Base-by-base conservation (phyloP, 2,888 invertebrate species). In the Lordiphosa fenestrarum region DNA sequence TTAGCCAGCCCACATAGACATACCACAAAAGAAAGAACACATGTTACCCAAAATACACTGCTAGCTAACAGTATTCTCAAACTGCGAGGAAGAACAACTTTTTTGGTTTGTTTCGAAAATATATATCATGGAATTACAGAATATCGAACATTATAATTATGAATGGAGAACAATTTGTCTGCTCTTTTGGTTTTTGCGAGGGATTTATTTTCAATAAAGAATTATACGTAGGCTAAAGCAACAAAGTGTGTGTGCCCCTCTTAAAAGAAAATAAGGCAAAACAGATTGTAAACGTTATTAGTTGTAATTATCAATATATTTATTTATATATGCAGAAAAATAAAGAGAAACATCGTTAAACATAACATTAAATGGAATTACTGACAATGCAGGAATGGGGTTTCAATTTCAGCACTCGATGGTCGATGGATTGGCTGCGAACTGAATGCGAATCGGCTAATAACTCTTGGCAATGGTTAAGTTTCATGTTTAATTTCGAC, bases 331-430 rank as follows among this genome's bases (percentile, higher is more conserved):
- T 75, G 81, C 78, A 71, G 19, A 69, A 81, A 51, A 76, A 77
- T 84, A 84, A 84, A 81, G 71, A 73, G 62, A 81, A 65, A 81
- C 53, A 72, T 78, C 81, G 81, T 81, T 84, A 76, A 81, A 75
- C 54, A 63, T 37, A 63, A 19, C 30, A 13, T 40, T 19, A n/a
- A 3, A 15, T 15, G 9, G 9, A 9, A 9, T 30, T 30, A 10
- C 30, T 30, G 30, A 2, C 30, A 25, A 0, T 19, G 19, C 1
- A 15, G 15, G 15, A 15, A 2, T 19, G 19, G 19, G 19, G 19
- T 2, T 19, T n/a, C 15, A 15, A 23, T 25, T 25, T 6, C 23
- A 25, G 23, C 6, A 6, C 6, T 6, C 23, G 23, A 23, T 23
- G 4, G 6, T 4, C 4, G 1, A 23, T 23, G 1, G 4, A 6